phyloP scores from a whole-genome alignment of 2,888 invertebrate genomes.

The Meloe dianella region DNA sequence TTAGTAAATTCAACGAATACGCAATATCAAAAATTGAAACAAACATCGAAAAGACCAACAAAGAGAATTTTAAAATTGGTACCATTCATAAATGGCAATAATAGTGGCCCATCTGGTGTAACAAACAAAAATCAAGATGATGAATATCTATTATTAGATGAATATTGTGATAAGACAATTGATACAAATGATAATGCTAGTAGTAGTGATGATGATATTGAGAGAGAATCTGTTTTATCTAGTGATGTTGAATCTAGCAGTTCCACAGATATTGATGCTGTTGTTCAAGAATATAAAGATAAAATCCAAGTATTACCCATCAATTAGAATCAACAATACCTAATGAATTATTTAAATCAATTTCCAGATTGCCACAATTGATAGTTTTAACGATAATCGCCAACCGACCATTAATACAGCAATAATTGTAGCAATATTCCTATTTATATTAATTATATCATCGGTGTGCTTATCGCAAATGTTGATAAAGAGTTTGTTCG shows the following conservation, averaged over 20 bases:
- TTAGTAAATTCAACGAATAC: constrained; percentile 39
- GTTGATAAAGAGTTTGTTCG: constrained; percentile 43
- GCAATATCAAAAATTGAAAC: constrained; percentile 53
- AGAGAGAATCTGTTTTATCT: constrained; percentile 44
- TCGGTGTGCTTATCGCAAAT: constrained; percentile 47
- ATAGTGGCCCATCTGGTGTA: neutral
- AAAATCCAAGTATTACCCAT: constrained; percentile 66
- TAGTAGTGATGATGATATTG: constrained; percentile 53
- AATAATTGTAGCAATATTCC: constrained; percentile 45
- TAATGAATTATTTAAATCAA: neutral
- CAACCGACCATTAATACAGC: constrained; percentile 49
- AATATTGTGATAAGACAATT: constrained; percentile 58
- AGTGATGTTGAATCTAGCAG: constrained; percentile 65
- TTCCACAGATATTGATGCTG: constrained; percentile 79
- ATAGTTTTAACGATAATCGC: constrained; percentile 49
- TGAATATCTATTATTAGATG: constrained; percentile 66
- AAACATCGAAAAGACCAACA: constrained; percentile 29
- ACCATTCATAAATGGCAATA: constrained; percentile 27
- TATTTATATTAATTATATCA: constrained; percentile 44
- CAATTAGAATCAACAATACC: neutral
- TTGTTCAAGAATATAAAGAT: constrained; percentile 78
- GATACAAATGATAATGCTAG: constrained; percentile 56
- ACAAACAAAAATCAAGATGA: constrained; percentile 56
- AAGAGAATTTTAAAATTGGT: constrained; percentile 39
- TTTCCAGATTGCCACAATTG: constrained; percentile 53